Percentiles rank a stretch among this genome's conserved stretches.
phyloP scores from a whole-genome alignment of 2,888 invertebrate species.

The Pachydiplax longipennis region DNA sequence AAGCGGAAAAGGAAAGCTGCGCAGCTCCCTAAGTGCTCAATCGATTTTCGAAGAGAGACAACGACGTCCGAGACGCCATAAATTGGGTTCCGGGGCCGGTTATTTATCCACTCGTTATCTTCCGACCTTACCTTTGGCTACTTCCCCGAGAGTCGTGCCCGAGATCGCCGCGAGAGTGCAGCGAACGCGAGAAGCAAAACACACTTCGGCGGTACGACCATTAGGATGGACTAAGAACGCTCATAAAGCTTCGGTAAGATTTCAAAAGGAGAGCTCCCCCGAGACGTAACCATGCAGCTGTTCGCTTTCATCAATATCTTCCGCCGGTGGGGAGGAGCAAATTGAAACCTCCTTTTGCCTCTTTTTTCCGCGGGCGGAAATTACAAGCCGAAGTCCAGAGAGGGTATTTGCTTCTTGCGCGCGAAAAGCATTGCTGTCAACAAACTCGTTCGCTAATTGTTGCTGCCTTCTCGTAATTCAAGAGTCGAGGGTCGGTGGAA shows the following conservation, averaged over 20 bases:
- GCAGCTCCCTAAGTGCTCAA: slow-evolving; percentile 5
- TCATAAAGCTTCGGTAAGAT: slow-evolving; percentile 6
- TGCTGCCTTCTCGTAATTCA: slow-evolving; percentile 13
- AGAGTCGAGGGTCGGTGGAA: not conserved
- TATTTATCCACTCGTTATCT: slow-evolving; percentile 15
- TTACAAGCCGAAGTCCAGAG: not conserved
- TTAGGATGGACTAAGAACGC: slow-evolving; percentile 11
- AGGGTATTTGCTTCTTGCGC: not conserved
- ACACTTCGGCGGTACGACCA: not conserved
- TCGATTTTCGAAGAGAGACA: not conserved
- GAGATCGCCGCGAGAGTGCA: not conserved
- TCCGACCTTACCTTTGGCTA: not conserved
- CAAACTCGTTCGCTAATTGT: slow-evolving; percentile 33
- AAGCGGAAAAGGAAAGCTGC: not conserved
- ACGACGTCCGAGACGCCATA: slow-evolving; percentile 4
- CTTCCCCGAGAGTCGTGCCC: not conserved
- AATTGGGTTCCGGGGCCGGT: slow-evolving; percentile 4
- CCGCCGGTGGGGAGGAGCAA: not conserved
- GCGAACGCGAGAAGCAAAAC: not conserved
- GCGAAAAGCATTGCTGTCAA: slow-evolving; percentile 21
- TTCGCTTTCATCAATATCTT: not conserved
- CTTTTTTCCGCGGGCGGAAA: not conserved
- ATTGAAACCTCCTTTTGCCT: not conserved
- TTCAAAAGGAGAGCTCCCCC: not conserved
- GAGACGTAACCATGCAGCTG: slow-evolving; percentile 10